Percentiles rank a stretch among this genome's conserved stretches.
These are phyloP conservation scores for Lineus longissimus DNA, from an alignment of 1,140 invertebrate genomes.

Conservation along the genomic window DNA sequence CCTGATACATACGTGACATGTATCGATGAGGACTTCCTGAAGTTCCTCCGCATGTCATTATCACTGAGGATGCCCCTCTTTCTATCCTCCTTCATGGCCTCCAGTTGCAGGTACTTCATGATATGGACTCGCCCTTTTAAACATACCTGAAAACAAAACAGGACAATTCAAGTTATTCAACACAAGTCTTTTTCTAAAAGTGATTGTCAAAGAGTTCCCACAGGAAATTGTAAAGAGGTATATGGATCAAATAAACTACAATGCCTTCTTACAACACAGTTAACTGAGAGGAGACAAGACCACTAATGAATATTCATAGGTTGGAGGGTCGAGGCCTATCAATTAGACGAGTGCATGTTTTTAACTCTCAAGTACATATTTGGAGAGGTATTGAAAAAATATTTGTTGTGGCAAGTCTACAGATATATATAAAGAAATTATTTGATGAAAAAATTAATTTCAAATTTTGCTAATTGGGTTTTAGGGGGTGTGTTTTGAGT, in stretches of 20 bases:
- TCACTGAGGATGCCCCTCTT: conserved; percentile 46
- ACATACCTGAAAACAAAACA: conserved; percentile 66
- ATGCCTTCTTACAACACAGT: not conserved
- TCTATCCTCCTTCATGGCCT: conserved; percentile 65
- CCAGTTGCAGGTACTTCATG: conserved; percentile 88
- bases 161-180: not conserved
- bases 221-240: not conserved
- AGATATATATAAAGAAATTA: too few species aligned
- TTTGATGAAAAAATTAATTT: too few species aligned
- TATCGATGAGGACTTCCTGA: conserved; percentile 44
- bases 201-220: not conserved
- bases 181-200: not conserved
- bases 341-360: too few species aligned
- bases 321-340: too few species aligned
- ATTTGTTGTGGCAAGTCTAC: too few species aligned
- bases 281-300: not conserved
- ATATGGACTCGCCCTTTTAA: conserved; percentile 87
- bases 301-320: too few species aligned
- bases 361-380: too few species aligned
- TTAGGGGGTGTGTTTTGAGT: too few species aligned
- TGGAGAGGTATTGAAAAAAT: not conserved
- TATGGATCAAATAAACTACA: not conserved
- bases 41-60: conserved; percentile 52
- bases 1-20: not conserved
- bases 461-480: too few species aligned